Evolutionary conservation across 92 coral and sea anemone genomes (phyloP).

Genomic region (Palythoa caribaeorum): DNA sequence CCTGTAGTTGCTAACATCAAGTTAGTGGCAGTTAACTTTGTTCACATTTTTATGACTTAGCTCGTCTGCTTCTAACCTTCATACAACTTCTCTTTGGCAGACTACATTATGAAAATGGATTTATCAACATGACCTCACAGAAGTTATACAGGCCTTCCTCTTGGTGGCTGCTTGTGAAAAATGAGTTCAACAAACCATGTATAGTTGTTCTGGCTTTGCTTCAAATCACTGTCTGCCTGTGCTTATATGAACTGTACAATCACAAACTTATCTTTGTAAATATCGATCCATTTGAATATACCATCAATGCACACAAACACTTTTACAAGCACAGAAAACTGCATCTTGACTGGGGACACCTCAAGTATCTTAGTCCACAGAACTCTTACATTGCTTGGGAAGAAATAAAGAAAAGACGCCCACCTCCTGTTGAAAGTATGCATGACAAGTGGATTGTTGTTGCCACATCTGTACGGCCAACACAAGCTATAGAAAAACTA

Average conservation of each 20-base stretch:
- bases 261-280: constrained; percentile 39
- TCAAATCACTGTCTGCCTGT: constrained; percentile 37
- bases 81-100: too few species aligned
- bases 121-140: too few species aligned
- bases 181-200: constrained; percentile 37
- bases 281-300: constrained; percentile 35
- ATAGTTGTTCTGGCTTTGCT: constrained; percentile 5
- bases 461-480: constrained; percentile 14
- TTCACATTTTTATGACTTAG: too few species aligned
- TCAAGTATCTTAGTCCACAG: constrained; percentile 21
- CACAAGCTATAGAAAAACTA: constrained; percentile 13
- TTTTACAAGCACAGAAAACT: constrained; percentile 16
- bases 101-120: too few species aligned
- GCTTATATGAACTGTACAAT: constrained; percentile 35
- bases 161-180: not conserved
- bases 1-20: too few species aligned
- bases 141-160: too few species aligned
- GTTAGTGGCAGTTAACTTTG: too few species aligned
- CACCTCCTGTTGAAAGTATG: not conserved
- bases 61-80: too few species aligned
- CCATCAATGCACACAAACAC: not conserved
- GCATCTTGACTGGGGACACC: constrained; percentile 40
- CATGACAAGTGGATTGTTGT: constrained; percentile 44
- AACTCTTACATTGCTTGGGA: constrained; percentile 42
- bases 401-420: not conserved